These are phyloP conservation scores for Centruroides sculpturatus DNA, from an alignment of 1,140 invertebrate species.

Conservation along the genomic window DNA sequence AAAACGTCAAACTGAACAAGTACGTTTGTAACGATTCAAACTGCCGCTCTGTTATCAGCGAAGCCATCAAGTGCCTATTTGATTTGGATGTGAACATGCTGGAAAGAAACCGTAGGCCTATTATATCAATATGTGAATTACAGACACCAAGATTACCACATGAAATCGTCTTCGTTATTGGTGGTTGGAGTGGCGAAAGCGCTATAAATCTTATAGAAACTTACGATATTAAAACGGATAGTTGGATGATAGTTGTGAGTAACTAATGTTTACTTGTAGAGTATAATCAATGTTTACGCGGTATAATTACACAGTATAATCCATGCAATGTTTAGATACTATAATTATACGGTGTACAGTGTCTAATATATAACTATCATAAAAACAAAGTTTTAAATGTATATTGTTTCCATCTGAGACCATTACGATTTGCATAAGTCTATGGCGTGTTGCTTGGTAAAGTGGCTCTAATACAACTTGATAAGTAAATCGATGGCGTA, in stretches of 20 bases:
- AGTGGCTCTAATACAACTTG: too few species aligned
- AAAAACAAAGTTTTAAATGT: too few species aligned
- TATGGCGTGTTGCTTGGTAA: too few species aligned
- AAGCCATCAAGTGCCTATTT: slow-evolving; percentile 28
- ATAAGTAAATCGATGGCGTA: too few species aligned
- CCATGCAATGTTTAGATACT: too few species aligned
- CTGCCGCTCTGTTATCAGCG: slow-evolving; percentile 26
- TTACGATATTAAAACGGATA: slow-evolving; percentile 43
- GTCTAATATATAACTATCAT: too few species aligned
- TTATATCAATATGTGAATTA: slow-evolving; percentile 21
- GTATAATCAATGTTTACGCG: too few species aligned
- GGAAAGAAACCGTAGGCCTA: neutral
- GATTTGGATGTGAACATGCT: slow-evolving; percentile 23
- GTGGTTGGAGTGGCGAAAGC: slow-evolving; percentile 62
- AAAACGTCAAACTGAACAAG: slow-evolving; percentile 33
- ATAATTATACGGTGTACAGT: too few species aligned
- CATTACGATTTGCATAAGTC: too few species aligned
- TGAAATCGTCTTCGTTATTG: slow-evolving; percentile 52
- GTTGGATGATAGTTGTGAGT: slow-evolving; percentile 22
- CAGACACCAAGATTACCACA: slow-evolving; percentile 47
- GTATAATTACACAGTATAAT: too few species aligned
- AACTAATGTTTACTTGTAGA: too few species aligned
- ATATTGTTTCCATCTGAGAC: too few species aligned
- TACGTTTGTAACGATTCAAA: slow-evolving; percentile 22
- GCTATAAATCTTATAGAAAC: slow-evolving; percentile 63